Evolutionary conservation across 2,888 invertebrate species (phyloP), one percentile per base, ranked within the genome.

Genomic region (Meiosimyza platycephala): DNA sequence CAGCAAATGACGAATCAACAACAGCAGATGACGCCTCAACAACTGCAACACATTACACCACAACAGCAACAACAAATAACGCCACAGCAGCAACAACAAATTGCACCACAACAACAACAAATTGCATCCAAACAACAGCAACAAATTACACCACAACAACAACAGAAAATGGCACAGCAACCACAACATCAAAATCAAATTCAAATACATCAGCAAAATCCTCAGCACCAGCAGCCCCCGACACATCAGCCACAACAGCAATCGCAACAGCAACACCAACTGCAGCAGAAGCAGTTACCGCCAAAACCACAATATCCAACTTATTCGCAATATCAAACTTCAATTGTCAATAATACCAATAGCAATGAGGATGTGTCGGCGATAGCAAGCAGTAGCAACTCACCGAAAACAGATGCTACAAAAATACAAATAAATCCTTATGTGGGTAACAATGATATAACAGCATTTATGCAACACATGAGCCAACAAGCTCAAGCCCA

Each of bases 401-500:
- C 18, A 72, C 13, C 1, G 63, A 68, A 74, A 40, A 72, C 16
- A 28, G 63, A 72, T 3, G 40, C 51, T 22, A 72, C 15, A 48
- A 74, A 71, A 33, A 7, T 74, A 68, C 59, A 72, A 71, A 18
- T 73, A 33, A 79, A 80, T 54, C 48, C 67, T 7, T 80, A 80
- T 47, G 77, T 59, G 59, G 72, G 40, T 64, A 70, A 15, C 22
- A 82, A 78, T 47, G 85, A 85, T 62, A 83, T 84, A 83, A 80
- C 83, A 2, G 83, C 80, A 0, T 85, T 84, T 73, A 85, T 84
- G 84, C 84, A 84, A 51, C 84, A 83, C 68, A 78, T 80, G 76
- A 77, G 76, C 59, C 84, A 84, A 69, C 83, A 83, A 77, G 82
- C 78, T 28, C 83, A 84, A 68, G 79, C 78, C 1, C 78, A 77